These are phyloP conservation scores for Camponotus pennsylvanicus DNA, from an alignment of 1,140 invertebrate species.

Conservation along the genomic window DNA sequence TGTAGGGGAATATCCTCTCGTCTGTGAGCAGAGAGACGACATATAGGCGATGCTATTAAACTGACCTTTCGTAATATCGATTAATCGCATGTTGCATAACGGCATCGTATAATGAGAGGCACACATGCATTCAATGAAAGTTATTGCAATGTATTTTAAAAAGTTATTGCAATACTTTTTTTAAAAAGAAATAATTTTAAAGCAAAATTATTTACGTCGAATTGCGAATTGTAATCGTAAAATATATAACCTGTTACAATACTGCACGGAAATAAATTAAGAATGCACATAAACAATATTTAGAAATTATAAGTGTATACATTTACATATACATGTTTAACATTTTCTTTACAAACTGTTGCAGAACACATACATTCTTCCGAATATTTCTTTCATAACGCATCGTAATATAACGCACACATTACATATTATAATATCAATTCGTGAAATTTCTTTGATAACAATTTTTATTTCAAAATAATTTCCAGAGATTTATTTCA, in stretches of 20 bases:
- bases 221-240: neutral
- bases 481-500: neutral
- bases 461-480: slow-evolving; percentile 2
- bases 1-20: slow-evolving; percentile 65
- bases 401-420: neutral
- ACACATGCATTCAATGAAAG: slow-evolving; percentile 30
- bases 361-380: neutral
- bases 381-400: neutral
- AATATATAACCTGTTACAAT: neutral
- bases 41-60: slow-evolving; percentile 54
- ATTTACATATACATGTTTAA: neutral
- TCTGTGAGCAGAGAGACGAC: slow-evolving; percentile 63
- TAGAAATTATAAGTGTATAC: neutral
- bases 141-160: slow-evolving; percentile 5
- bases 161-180: neutral
- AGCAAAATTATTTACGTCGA: neutral
- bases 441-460: neutral
- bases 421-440: neutral
- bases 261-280: neutral
- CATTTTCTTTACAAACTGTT: neutral
- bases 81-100: slow-evolving; percentile 70
- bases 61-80: slow-evolving; percentile 75
- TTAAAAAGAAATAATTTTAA: neutral
- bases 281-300: neutral
- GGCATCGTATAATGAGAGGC: slow-evolving; percentile 37